Evolutionary conservation across 2,113 vertebrate genomes (phyloP), one percentile per base, ranked within the genome.

Genomic region (Sardina pilchardus): DNA sequence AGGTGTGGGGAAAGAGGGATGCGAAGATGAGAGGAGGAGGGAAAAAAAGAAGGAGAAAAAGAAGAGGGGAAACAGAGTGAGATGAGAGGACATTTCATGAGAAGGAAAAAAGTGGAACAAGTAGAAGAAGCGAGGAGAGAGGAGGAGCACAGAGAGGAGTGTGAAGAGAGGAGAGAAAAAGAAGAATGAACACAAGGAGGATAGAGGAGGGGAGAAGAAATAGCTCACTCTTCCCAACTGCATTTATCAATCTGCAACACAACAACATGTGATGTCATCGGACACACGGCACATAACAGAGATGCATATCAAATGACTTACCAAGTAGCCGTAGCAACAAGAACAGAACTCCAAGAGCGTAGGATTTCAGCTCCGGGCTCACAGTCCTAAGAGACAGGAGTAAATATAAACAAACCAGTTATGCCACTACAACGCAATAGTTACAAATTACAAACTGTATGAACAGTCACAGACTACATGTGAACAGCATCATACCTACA

Each of bases 261-360:
- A 86, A 86, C 50, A 86, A 82, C 78, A 45, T 83, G 78, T 67
- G 47, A 81, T 67, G 30, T 43, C 47, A 82, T 82, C 67, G 56
- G 78, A 56, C 36, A 43, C 30, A 34, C 24, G 17, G 75, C 16
- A 56, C 82, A n/a, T 42, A 6, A 14, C 63, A 80, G 6, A 24
- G 17, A 53, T 17, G 4, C 19, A 59, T 48, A 82, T 80, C 75
- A 83, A 30, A 78, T 42, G 47, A 83, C 90, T 92, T 89, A 95
- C 94, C 94, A 56, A 95, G 93, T 43, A 95, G 91, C 87, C 94
- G 91, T 30, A 95, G 90, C 63, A 95, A 93, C 85, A 95, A 93
- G 88, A 94, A 95, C n/a, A 94, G 88, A 71, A 94, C 93, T 84
- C 94, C 94, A 7, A 95, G 71, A 39, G 71, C 71, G 5, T 78